A percentile compares a stretch with the other conserved stretches of the same genome.
These are phyloP conservation scores for Drosophila eohydei DNA, from an alignment of 2,888 invertebrate species.

Conservation along the genomic window DNA sequence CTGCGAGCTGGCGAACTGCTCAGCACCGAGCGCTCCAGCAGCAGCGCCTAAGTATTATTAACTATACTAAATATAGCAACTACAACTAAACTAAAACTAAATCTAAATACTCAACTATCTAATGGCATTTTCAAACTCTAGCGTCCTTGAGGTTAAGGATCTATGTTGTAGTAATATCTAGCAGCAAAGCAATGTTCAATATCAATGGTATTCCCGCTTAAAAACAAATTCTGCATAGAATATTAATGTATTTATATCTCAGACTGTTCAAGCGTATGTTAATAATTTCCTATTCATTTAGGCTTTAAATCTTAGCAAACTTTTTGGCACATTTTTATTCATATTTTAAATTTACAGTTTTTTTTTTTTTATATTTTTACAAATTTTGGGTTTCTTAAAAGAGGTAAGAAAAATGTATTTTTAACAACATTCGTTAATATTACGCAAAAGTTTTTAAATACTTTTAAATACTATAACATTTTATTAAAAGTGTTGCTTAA, in stretches of 20 bases:
- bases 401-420: not conserved
- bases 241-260: constrained; percentile 1
- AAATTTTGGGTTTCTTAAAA: not conserved
- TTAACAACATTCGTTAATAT: not conserved
- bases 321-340: not conserved
- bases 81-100: not conserved
- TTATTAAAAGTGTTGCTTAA: not conserved
- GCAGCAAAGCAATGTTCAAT: not conserved
- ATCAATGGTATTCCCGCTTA: constrained; percentile 11
- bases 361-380: not conserved
- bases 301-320: not conserved
- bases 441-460: not conserved
- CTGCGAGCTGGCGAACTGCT: constrained; percentile 39
- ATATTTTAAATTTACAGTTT: not conserved
- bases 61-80: not conserved
- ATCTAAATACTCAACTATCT: constrained; percentile 8
- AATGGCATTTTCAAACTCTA: constrained; percentile 12
- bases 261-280: constrained; percentile 22
- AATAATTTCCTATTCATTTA: not conserved
- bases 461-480: not conserved
- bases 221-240: not conserved
- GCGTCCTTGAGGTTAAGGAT: constrained; percentile 20
- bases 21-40: constrained; percentile 67
- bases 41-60: constrained; percentile 59
- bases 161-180: constrained; percentile 5